Evolutionary conservation across 2,113 vertebrate genomes (phyloP).

Genomic region (Catharus fuscescens): DNA sequence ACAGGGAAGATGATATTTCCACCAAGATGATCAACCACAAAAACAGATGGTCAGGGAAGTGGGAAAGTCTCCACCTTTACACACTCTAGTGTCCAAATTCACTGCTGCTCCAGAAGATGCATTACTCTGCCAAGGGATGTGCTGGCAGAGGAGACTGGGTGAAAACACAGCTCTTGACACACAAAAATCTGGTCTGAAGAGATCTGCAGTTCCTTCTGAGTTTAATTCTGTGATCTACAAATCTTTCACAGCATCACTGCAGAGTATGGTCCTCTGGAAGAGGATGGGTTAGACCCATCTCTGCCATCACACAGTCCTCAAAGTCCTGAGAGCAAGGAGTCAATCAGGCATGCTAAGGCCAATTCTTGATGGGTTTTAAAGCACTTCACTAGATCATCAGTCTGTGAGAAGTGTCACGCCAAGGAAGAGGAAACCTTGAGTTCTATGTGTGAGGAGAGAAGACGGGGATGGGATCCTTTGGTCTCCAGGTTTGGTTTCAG

Average conservation of each 20-base stretch:
- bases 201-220: background rate
- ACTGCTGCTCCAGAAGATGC: background rate
- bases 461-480: background rate
- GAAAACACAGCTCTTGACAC: background rate
- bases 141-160: background rate
- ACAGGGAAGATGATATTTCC: background rate
- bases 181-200: background rate
- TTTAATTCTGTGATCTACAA: background rate
- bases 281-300: background rate
- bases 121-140: background rate
- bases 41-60: background rate
- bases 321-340: background rate
- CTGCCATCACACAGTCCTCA: background rate
- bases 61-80: background rate
- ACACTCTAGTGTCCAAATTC: background rate
- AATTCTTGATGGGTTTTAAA: background rate
- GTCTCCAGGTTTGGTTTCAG: background rate
- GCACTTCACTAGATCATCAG: background rate
- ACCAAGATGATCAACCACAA: background rate
- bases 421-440: background rate
- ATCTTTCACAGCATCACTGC: background rate
- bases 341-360: background rate
- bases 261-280: background rate
- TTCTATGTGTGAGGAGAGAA: rapidly evolving
- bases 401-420: background rate